A percentile compares a stretch with the other conserved stretches of the same genome.
Evolutionary conservation across 2,113 vertebrate genomes (phyloP).

Genomic region (Phocoena sinus): DNA sequence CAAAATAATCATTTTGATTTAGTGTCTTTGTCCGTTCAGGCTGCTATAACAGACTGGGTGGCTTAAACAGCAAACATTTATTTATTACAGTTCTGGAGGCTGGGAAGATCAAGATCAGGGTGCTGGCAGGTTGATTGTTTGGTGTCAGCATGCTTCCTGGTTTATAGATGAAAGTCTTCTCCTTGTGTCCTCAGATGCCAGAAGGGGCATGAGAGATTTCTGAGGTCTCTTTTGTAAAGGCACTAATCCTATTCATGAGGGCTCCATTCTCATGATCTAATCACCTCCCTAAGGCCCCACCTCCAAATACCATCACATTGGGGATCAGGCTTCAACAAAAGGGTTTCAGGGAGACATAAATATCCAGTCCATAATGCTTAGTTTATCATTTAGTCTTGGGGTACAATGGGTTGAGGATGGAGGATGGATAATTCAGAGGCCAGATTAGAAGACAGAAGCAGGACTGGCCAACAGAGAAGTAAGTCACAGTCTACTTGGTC

Average conservation of each 20-base stretch:
- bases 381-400: neutral
- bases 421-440: neutral
- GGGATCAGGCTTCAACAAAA: neutral
- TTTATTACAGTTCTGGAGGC: neutral
- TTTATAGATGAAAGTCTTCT: neutral
- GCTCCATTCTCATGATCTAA: neutral
- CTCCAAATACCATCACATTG: neutral
- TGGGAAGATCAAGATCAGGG: neutral
- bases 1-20: neutral
- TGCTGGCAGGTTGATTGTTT: neutral
- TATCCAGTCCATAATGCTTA: neutral
- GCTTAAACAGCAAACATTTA: neutral
- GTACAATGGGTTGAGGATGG: neutral
- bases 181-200: neutral
- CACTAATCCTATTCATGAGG: neutral
- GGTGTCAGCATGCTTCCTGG: neutral
- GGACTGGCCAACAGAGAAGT: neutral
- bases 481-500: neutral
- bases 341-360: neutral
- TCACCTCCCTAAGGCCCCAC: neutral
- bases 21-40: neutral
- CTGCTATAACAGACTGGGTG: no score
- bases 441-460: neutral
- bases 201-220: neutral
- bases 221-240: neutral